phyloP scores from a whole-genome alignment of 2,888 invertebrate species.

The Drosophila stalkeri region DNA sequence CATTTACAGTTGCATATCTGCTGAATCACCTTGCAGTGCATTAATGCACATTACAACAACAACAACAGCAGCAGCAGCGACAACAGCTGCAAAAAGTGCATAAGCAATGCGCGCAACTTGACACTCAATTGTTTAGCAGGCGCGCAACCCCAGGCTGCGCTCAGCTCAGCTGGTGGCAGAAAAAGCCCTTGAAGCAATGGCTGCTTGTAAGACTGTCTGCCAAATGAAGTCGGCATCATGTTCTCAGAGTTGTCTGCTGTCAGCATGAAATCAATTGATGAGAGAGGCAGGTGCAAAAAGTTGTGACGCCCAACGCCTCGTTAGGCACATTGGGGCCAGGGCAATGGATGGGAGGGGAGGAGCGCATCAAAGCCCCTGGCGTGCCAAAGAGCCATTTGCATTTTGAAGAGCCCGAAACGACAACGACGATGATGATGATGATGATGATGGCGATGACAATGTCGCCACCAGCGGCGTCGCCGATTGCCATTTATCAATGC shows the following conservation, averaged over 20 bases:
- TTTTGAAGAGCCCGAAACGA: constrained; percentile 63
- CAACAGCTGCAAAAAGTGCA: constrained; percentile 41
- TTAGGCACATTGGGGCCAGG: constrained; percentile 55
- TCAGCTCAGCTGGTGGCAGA: constrained; percentile 1
- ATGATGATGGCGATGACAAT: constrained; percentile 34
- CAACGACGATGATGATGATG: constrained; percentile 23
- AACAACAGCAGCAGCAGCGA: constrained; percentile 16
- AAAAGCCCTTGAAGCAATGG: background rate
- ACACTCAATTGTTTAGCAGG: constrained; percentile 64
- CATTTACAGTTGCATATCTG: constrained; percentile 44
- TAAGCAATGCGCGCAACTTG: constrained; percentile 63
- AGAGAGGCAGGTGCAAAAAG: constrained; percentile 46
- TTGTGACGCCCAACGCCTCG: constrained; percentile 50
- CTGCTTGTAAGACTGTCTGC: constrained; percentile 31
- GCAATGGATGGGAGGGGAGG: background rate
- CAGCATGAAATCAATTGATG: constrained; percentile 74
- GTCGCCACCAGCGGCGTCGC: constrained; percentile 40
- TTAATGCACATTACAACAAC: constrained; percentile 41
- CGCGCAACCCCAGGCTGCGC: background rate
- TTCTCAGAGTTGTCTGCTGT: constrained; percentile 56
- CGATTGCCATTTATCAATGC: constrained; percentile 76
- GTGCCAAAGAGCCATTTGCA: constrained; percentile 77
- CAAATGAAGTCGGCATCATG: constrained; percentile 58
- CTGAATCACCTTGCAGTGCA: constrained; percentile 56
- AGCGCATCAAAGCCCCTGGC: constrained; percentile 43